Evolutionary conservation across 2,797 vertebrate species (phyloP), one percentile per base, ranked within the genome.

Genomic region (Crax fasciolata): DNA sequence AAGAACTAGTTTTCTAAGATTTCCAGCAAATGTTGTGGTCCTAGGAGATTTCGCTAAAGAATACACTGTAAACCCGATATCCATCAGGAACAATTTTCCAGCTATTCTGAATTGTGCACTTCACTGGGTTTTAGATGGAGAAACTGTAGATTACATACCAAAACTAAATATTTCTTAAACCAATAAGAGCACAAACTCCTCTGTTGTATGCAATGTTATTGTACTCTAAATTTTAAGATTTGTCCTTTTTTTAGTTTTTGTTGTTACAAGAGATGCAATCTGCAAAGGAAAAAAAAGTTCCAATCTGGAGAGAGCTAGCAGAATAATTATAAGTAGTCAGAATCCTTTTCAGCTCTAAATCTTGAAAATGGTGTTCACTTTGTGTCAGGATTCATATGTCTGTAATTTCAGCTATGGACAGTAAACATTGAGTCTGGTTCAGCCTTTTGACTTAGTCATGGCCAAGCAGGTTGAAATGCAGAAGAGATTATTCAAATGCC

Each of bases 361-460:
- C 80, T 32, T 24, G 49, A 79, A 93, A 92, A 90, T 66, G 1
- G 2, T 66, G 28, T 84, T 94, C 89, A 55, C 20, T 70, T 91
- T 55, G 6, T 62, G 24, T 79, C 38, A 74, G 67, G 41, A 49
- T 76, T 73, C 75, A 17, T 55, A 18, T 20, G 24, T 73, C 68
- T 92, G 19, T 61, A 89, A 87, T 72, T 85, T 91, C 49, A 85
- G 39, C 49, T 77, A 39, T 49, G 73, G 76, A 62, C 78, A 46
- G 46, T 91, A 92, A 94, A 79, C 57, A 83, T 6, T 84, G 74
- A 90, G 41, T 90, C 63, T 82, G 48, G 28, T 49, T 74, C 25
- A 84, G 30, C n/a, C 65, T 77, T 15, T 71, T 80, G 86, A 85
- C 82, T 92, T 55, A 84, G 67, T 52, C 57, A 28, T 61, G 44